Conservation (phyloP, 2,797 vertebrate species). For the Cuculus canorus region DNA sequence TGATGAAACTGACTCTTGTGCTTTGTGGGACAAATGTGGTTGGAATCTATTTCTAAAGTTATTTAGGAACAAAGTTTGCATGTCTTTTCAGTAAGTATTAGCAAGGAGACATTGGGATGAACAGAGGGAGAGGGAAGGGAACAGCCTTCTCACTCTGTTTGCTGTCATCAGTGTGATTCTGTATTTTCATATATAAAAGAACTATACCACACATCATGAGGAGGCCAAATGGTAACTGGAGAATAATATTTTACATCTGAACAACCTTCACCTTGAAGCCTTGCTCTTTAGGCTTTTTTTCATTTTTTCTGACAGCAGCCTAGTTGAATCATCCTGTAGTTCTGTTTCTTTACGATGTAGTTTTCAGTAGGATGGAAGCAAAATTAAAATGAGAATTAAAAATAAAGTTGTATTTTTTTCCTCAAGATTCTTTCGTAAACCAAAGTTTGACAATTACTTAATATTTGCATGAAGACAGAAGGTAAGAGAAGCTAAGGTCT, state of each 20-base stretch:
- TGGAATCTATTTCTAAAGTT: not conserved
- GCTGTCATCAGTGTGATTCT: not conserved
- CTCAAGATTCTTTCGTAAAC: not conserved
- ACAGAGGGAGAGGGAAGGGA: not conserved
- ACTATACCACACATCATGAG: not conserved
- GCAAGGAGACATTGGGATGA: not conserved
- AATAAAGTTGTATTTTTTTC: not conserved
- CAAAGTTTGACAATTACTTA: not conserved
- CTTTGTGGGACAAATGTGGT: not conserved
- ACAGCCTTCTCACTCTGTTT: not conserved
- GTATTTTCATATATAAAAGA: not conserved
- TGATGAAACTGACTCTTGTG: not conserved
- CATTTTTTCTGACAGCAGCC: not conserved
- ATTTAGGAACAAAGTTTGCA: not conserved
- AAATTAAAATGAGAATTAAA: not conserved
- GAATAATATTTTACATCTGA: not conserved
- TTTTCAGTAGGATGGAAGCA: not conserved
- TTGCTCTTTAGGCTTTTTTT: not conserved
- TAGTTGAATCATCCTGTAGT: not conserved
- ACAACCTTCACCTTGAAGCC: not conserved
- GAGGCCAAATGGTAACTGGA: not conserved
- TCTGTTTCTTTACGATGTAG: not conserved
- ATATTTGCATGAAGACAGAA: not conserved
- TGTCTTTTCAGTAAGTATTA: not conserved
- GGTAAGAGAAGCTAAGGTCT: not conserved